Evolutionary conservation across 2,113 vertebrate genomes (phyloP).

Genomic region (Coracopsis vasa): DNA sequence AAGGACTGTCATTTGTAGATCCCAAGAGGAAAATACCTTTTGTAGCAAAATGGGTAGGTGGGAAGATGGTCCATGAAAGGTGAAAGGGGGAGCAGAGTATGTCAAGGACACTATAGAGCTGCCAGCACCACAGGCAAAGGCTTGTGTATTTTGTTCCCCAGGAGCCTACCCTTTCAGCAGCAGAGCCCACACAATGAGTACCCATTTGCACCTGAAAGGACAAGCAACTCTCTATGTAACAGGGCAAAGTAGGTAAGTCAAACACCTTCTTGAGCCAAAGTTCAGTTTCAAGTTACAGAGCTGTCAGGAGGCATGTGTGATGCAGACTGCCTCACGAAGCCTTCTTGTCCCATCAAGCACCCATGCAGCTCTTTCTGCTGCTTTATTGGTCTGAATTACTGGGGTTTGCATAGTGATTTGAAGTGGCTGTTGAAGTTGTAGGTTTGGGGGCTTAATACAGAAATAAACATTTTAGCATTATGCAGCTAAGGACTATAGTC

Average conservation of each 20-base stretch:
- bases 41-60: neutral
- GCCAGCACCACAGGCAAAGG: neutral
- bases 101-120: neutral
- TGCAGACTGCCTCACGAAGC: neutral
- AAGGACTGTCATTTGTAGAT: neutral
- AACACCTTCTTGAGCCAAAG: neutral
- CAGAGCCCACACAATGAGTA: neutral
- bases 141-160: neutral
- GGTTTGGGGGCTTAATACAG: accelerated
- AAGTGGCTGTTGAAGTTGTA: neutral
- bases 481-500: neutral
- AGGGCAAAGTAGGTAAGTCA: neutral
- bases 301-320: neutral
- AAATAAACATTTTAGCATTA: neutral
- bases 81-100: neutral
- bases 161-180: neutral
- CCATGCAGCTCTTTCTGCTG: neutral
- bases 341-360: neutral
- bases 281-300: neutral
- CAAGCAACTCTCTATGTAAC: neutral
- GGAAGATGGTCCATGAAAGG: neutral
- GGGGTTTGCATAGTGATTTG: neutral
- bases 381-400: neutral
- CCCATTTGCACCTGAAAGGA: neutral
- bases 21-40: neutral